Evolutionary conservation across 2,888 invertebrate species (phyloP), one percentile per base, ranked within the genome.

Genomic region (Latrodectus elegans): DNA sequence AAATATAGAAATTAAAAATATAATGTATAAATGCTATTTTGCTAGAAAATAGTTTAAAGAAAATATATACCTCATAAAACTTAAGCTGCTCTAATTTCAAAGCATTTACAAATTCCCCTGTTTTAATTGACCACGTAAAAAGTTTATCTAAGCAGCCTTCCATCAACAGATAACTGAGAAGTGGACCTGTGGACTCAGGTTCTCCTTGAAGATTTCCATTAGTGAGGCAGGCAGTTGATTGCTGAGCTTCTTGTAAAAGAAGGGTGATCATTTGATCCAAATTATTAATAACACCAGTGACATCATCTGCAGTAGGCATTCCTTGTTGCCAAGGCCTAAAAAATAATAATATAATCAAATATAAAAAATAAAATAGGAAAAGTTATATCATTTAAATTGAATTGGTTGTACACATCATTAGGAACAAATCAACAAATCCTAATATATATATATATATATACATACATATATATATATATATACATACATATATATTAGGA

Each of bases 221-320:
- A 10, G 70, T 64, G 4, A 84, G 70, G n/a, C 72, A 70, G 12
- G 60, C 38, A 3, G 74, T 64, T 11, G 75, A 73, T 92, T 91
- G 93, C 92, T 89, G 94, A 75, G 89, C 94, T 92, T 98, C 98
- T 88, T 96, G 94, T 22, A 96, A 93, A 79, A 98, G 93, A 26
- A 98, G 93, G 0, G 96, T 96, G 3, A 96, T 95, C 95, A 98
- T 95, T 92, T 97, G 97, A 92, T 97, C 97, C 91, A 98, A 93
- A 91, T 98, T 97, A 92, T 97, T 97, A 22, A 97, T 96, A 75
- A 98, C 97, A 49, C 96, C 96, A 68, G 97, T 94, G 1, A 98
- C 96, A 92, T 98, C 97, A 92, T 98, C 98, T n/a, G 77, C 73
- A 6, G 85, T 89, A 52, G 77, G 76, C 12, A 78, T 74, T 55